A percentile compares a stretch with the other conserved stretches of the same genome.
Evolutionary conservation across 2,888 invertebrate species (phyloP).

Genomic region (Syritta pipiens): DNA sequence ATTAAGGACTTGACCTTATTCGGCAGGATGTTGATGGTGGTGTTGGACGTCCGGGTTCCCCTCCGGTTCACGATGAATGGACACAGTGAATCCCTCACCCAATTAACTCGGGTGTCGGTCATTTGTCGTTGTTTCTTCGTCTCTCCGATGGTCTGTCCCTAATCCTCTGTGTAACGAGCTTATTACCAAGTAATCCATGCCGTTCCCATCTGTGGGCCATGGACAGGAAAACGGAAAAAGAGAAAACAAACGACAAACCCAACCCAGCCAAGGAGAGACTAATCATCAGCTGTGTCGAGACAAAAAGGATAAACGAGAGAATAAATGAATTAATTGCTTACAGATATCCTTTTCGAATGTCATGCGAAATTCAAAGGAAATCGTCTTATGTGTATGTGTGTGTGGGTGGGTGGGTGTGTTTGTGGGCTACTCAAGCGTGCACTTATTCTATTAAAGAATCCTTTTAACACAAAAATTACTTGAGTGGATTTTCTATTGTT

Average conservation of each 20-base stretch:
- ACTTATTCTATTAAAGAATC: conserved; percentile 2
- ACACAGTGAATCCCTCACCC: background rate
- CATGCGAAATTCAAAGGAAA: too few relatives aligned
- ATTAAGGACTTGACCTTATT: too few relatives aligned
- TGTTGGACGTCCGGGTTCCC: too few relatives aligned
- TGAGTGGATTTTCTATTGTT: background rate
- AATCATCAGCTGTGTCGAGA: background rate
- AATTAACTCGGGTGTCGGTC: background rate
- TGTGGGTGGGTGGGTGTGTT: too few relatives aligned
- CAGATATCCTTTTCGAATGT: too few relatives aligned
- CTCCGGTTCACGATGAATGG: background rate
- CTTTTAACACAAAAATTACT: background rate
- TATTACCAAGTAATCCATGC: background rate
- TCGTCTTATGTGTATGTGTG: background rate
- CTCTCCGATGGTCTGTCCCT: background rate
- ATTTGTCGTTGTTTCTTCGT: background rate
- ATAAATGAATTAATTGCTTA: background rate
- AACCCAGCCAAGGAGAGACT: too few relatives aligned
- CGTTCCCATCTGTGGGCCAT: too few relatives aligned
- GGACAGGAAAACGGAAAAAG: too few relatives aligned
- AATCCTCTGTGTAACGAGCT: too few relatives aligned
- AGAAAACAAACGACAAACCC: too few relatives aligned
- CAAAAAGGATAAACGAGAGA: background rate
- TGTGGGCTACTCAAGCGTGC: conserved; percentile 1
- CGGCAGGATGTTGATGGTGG: too few relatives aligned